These are phyloP conservation scores for Acleris holmiana DNA, from an alignment of 2,888 invertebrate species.

Conservation along the genomic window DNA sequence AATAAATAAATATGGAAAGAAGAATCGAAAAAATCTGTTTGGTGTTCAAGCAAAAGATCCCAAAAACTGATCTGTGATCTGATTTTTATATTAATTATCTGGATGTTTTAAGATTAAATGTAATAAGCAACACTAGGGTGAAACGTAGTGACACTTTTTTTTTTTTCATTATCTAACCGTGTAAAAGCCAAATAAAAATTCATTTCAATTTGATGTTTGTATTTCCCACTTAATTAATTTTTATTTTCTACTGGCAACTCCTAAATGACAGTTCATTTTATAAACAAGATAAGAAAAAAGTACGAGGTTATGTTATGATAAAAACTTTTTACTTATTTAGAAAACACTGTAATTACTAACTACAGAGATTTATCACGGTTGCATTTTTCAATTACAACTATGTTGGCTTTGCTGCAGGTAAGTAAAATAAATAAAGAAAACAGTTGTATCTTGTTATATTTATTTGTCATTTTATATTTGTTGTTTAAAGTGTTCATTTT, in stretches of 20 bases:
- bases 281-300: constrained; percentile 8
- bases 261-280: constrained; percentile 9
- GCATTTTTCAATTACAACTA: constrained; percentile 41
- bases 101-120: too few relatives aligned
- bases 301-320: constrained; percentile 27
- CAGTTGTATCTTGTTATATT: background rate
- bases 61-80: too few relatives aligned
- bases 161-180: too few relatives aligned
- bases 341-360: background rate
- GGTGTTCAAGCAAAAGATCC: too few relatives aligned
- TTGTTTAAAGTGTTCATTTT: constrained; percentile 33
- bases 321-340: background rate
- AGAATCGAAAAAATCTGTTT: too few relatives aligned
- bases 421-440: constrained; percentile 15
- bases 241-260: constrained; percentile 19
- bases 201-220: background rate
- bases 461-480: background rate
- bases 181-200: too few relatives aligned
- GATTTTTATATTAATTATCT: too few relatives aligned
- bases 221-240: background rate
- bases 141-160: too few relatives aligned
- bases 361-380: background rate
- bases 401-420: constrained; percentile 53
- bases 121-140: too few relatives aligned
- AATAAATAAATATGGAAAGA: too few relatives aligned